Percentiles rank a stretch among this genome's conserved stretches.
Evolutionary conservation across 2,888 invertebrate species (phyloP).

Genomic region (Aleiodes leptofemur): DNA sequence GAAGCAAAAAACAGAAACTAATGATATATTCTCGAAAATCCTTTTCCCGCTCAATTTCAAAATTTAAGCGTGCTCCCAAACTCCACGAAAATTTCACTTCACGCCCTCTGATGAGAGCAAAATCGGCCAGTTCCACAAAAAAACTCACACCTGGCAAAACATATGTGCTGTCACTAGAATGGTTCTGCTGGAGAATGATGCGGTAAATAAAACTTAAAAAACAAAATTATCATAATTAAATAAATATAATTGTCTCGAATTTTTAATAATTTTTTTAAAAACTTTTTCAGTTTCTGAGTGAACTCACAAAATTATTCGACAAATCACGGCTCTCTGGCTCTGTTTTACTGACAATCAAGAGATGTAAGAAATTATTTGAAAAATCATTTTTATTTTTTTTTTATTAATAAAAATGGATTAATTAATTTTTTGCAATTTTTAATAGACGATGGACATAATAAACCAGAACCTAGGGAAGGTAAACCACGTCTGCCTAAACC

Average conservation of each 20-base stretch:
- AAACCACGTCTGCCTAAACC: slow-evolving; percentile 80
- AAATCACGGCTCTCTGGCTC: slow-evolving; percentile 88
- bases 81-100: no score
- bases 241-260: slow-evolving; percentile 15
- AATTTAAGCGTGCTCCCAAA: no score
- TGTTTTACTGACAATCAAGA: slow-evolving; percentile 93
- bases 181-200: slow-evolving; percentile 83
- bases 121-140: no score
- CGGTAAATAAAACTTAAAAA: slow-evolving; percentile 76
- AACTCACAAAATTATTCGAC: slow-evolving; percentile 91
- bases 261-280: slow-evolving; percentile 29
- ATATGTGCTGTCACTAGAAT: slow-evolving; percentile 75
- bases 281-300: slow-evolving; percentile 85
- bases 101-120: no score
- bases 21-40: no score
- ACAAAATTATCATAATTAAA: slow-evolving; percentile 15
- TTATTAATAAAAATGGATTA: neutral
- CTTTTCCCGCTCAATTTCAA: no score
- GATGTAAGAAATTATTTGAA: slow-evolving; percentile 83
- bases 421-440: slow-evolving; percentile 49
- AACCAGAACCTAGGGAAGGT: slow-evolving; percentile 84
- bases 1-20: no score
- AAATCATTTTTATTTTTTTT: slow-evolving; percentile 39
- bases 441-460: slow-evolving; percentile 87
- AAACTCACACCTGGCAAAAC: neutral